These are phyloP conservation scores for Oostethus manadensis DNA, from an alignment of 2,113 vertebrate genomes.

Conservation along the genomic window DNA sequence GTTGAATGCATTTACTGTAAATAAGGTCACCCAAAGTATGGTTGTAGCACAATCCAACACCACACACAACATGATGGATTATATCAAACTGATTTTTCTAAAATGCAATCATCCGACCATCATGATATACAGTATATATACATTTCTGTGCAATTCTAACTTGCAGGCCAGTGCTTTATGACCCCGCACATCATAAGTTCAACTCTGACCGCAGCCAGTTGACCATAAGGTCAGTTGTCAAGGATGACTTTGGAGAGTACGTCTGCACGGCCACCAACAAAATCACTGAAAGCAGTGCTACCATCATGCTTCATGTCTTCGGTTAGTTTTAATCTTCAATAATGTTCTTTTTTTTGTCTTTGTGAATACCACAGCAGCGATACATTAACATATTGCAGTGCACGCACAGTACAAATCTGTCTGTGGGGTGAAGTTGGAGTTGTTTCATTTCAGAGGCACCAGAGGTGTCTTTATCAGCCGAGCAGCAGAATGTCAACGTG, in stretches of 20 bases:
- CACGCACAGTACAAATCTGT: too few species aligned
- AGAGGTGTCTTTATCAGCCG: constrained; percentile 49
- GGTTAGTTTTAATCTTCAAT: constrained; percentile 43
- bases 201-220: constrained; percentile 70
- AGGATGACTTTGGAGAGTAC: constrained; percentile 59
- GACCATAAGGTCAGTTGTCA: constrained; percentile 51
- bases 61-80: too few species aligned
- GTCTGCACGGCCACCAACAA: constrained; percentile 64
- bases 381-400: too few species aligned
- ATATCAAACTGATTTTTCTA: too few species aligned
- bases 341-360: too few species aligned
- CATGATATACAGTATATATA: background rate
- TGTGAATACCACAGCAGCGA: too few species aligned
- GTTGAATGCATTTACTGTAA: too few species aligned
- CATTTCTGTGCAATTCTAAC: background rate
- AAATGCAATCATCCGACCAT: too few species aligned
- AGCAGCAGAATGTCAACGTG: constrained; percentile 19
- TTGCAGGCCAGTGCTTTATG: constrained; percentile 46
- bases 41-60: too few species aligned
- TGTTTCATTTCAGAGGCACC: constrained; percentile 52
- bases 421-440: background rate
- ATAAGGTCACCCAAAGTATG: too few species aligned
- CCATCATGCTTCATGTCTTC: constrained; percentile 54
- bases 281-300: constrained; percentile 42
- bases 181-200: constrained; percentile 54